Evolutionary conservation across 2,888 invertebrate genomes (phyloP).

Genomic region (Hydraecia micacea): DNA sequence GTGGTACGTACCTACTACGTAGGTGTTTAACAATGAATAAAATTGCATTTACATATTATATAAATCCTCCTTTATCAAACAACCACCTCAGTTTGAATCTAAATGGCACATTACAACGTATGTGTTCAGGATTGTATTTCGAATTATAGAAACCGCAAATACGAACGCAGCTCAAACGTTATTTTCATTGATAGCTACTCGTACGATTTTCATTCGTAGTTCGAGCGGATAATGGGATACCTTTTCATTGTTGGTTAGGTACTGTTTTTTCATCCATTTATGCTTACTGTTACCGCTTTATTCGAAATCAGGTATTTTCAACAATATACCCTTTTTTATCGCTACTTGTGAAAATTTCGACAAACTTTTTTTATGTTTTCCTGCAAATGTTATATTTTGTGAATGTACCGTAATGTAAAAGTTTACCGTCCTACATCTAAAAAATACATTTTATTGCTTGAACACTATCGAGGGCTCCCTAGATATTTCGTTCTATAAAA

Average conservation of each 20-base stretch:
- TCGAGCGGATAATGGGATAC: slow-evolving; percentile 31
- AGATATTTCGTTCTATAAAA: slow-evolving; percentile 23
- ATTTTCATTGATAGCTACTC: slow-evolving; percentile 22
- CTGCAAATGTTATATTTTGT: slow-evolving; percentile 11
- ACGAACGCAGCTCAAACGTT: slow-evolving; percentile 21
- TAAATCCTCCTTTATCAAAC: slow-evolving; percentile 25
- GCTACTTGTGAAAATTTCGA: neutral
- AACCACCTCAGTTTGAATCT: slow-evolving; percentile 33
- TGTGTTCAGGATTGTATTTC: slow-evolving; percentile 43
- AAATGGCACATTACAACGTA: slow-evolving; percentile 37
- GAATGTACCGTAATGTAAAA: slow-evolving; percentile 7
- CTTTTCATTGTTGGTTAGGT: slow-evolving; percentile 33
- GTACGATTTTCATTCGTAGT: slow-evolving; percentile 30
- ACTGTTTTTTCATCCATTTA: slow-evolving; percentile 18
- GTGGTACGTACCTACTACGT: neutral
- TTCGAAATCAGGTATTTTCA: slow-evolving; percentile 29
- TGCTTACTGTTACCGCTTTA: slow-evolving; percentile 20
- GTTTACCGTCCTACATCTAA: neutral
- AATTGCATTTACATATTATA: slow-evolving; percentile 37
- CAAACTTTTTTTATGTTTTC: neutral
- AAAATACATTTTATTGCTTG: slow-evolving; percentile 6
- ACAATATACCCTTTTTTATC: neutral
- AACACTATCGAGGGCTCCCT: neutral
- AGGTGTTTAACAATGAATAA: slow-evolving; percentile 32
- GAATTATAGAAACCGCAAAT: slow-evolving; percentile 38